Evolutionary conservation across 2,888 invertebrate genomes (phyloP), one percentile per base, ranked within the genome.

Genomic region (Frankliniella intonsa): DNA sequence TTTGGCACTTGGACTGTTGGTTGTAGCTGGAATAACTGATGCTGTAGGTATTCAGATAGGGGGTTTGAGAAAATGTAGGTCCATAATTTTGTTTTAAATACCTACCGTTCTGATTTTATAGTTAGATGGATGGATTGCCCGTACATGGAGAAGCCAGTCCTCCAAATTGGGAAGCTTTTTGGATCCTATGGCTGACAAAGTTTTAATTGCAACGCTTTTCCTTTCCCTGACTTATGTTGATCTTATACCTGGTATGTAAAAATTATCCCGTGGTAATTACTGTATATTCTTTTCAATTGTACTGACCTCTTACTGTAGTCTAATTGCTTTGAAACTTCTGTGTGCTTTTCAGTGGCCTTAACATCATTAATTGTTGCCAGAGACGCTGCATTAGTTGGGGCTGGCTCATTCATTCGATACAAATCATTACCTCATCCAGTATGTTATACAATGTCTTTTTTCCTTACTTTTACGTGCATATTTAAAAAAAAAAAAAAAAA

Each of bases 121-220:
- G 95, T 87, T 96, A 81, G 99, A 99, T 90, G 99, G 99, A 11
- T 97, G 95, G 92, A 98, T 99, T 87, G 99, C 99, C 0, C 91
- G 99, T 83, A 95, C 93, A 81, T 97, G 95, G 92, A 92, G 93
- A 84, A 94, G 94, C 55, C 99, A 99, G 88, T 94, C 95, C 49
- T 96, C 98, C 50, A 95, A 95, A 87, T 91, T 97, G 87, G 99
- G 99, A 0, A 97, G 97, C 83, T 97, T 98, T 86, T 88, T 99
- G 22, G 99, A 99, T 88, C 99, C 99, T 0, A 92, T 98, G 90
- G 99, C 99, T 3, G 99, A 99, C 88, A 99, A 99, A 90, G 90
- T 98, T 65, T 90, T 99, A 3, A 93, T 99, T 84, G 96, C 95
- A 17, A 95, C 95, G 0, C 89, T 99, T 82, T 97, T 97, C 86